Conservation (phyloP, 2,888 invertebrate genomes). For the Seira ritae region DNA sequence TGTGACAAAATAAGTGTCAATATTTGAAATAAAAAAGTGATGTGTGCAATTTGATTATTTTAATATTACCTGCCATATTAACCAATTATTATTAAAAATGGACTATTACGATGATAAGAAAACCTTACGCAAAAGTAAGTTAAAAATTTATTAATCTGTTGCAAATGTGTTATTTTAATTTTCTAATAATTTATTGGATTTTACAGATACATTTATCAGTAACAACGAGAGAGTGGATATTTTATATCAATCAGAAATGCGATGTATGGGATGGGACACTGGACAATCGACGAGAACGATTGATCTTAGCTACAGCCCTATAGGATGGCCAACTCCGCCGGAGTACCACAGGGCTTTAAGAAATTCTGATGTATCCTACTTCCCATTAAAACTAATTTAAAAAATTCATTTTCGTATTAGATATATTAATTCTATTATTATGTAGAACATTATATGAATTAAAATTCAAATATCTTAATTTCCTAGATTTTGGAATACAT, state of each 20-base stretch:
- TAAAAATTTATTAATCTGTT: not conserved
- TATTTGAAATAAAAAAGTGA: too few relatives aligned
- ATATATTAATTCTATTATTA: too few relatives aligned
- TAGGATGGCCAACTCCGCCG: not conserved
- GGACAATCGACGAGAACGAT: too few relatives aligned
- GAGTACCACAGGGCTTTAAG: not conserved
- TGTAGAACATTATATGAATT: too few relatives aligned
- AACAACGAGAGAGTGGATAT: not conserved
- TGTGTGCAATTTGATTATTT: too few relatives aligned
- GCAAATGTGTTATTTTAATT: not conserved
- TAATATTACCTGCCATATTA: too few relatives aligned
- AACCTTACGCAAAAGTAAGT: not conserved
- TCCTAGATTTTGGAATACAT: constrained; percentile 60
- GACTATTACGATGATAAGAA: not conserved
- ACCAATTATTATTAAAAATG: too few relatives aligned
- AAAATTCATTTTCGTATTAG: too few relatives aligned
- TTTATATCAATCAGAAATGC: not conserved
- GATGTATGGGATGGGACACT: not conserved
- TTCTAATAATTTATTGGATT: not conserved
- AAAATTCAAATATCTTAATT: not conserved
- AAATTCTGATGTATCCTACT: not conserved
- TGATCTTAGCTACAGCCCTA: not conserved
- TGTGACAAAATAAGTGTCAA: too few relatives aligned
- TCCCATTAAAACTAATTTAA: not conserved
- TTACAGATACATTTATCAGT: not conserved